Evolutionary conservation across 2,888 invertebrate genomes (phyloP).

Genomic region (Drosophila leonis): DNA sequence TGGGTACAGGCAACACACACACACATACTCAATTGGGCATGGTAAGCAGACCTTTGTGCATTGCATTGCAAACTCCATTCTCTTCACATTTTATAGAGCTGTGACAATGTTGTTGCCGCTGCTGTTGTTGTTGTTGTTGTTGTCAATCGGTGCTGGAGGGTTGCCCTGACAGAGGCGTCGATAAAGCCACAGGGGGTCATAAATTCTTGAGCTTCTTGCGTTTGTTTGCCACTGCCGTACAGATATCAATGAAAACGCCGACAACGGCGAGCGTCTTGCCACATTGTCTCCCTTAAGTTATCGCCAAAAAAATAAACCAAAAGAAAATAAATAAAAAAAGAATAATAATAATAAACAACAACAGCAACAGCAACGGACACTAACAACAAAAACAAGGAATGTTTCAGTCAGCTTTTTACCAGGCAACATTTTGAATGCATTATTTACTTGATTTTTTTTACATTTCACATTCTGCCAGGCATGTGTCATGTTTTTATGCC

Average conservation of each 20-base stretch:
- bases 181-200: conserved; percentile 82
- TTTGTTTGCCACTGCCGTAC: conserved; percentile 64
- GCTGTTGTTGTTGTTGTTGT: conserved; percentile 25
- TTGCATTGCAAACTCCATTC: conserved; percentile 29
- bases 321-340: conserved; percentile 25
- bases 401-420: conserved; percentile 41
- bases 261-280: conserved; percentile 46
- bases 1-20: conserved; percentile 12
- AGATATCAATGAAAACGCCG: conserved; percentile 75
- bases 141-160: conserved; percentile 68
- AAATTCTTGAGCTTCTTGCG: conserved; percentile 78
- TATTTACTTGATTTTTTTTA: conserved; percentile 41
- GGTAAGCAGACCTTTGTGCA: conserved; percentile 41
- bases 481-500: conserved; percentile 61
- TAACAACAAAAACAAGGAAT: conserved; percentile 33
- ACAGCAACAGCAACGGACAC: conserved; percentile 20
- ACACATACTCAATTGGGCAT: conserved; percentile 30
- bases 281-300: conserved; percentile 67
- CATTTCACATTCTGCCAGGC: conserved; percentile 27
- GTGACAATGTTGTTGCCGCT: conserved; percentile 49
- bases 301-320: conserved; percentile 66
- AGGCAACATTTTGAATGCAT: conserved; percentile 53
- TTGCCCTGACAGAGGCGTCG: conserved; percentile 79
- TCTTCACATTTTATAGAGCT: conserved; percentile 42
- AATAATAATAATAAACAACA: conserved; percentile 19